A percentile compares a stretch with the other conserved stretches of the same genome.
Conservation (phyloP, 2,888 invertebrate genomes). For the Diaprepes abbreviatus region DNA sequence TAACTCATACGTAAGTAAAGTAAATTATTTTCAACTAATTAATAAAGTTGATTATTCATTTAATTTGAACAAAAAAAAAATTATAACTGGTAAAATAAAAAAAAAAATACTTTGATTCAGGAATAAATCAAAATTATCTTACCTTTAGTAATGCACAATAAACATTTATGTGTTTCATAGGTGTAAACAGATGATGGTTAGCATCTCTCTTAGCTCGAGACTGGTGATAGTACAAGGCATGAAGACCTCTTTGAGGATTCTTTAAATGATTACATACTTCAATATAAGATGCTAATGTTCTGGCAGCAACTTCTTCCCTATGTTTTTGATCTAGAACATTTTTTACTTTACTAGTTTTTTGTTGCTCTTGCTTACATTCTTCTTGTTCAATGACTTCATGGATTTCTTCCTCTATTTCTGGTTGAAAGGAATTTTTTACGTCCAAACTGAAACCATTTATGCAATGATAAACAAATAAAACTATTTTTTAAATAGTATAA, state of each 20-base stretch:
- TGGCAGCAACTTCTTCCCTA: slow-evolving; percentile 71
- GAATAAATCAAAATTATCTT: no score
- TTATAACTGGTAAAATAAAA: no score
- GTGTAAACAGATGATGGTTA: slow-evolving; percentile 52
- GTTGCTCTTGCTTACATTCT: slow-evolving; percentile 47
- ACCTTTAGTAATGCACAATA: slow-evolving; percentile 79
- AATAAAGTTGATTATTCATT: no score
- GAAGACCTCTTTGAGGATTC: slow-evolving; percentile 69
- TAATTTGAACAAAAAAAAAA: no score
- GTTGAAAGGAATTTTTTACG: slow-evolving; percentile 57
- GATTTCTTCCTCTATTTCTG: slow-evolving; percentile 59
- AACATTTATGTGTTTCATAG: slow-evolving; percentile 70
- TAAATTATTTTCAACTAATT: no score
- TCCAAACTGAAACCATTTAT: slow-evolving; percentile 26
- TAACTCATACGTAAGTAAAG: no score
- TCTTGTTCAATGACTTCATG: slow-evolving; percentile 22
- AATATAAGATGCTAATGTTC: slow-evolving; percentile 76
- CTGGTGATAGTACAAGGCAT: slow-evolving; percentile 70
- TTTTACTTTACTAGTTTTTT: slow-evolving; percentile 59
- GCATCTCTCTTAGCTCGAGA: slow-evolving; percentile 57
- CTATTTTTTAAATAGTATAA: no score
- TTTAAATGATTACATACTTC: slow-evolving; percentile 78
- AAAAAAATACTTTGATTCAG: no score
- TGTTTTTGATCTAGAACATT: slow-evolving; percentile 65
- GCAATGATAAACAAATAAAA: slow-evolving; percentile 9